Evolutionary conservation across 2,113 vertebrate species (phyloP).

Genomic region (Percina caprodes): DNA sequence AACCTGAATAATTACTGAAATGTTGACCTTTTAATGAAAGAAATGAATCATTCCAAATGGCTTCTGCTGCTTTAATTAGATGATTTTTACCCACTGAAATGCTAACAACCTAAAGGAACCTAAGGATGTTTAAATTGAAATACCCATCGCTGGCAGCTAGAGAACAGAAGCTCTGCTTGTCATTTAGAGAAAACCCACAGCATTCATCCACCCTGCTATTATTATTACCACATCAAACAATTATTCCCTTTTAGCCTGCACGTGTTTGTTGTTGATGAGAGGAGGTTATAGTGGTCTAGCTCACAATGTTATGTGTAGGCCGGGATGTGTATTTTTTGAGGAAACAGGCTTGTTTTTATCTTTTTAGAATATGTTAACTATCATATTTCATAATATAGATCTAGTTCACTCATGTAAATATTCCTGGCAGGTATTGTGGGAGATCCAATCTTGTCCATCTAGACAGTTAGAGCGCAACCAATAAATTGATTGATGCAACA

Average conservation of each 20-base stretch:
- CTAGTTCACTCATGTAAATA: background rate
- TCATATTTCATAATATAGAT: background rate
- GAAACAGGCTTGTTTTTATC: background rate
- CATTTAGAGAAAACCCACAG: slow-evolving; percentile 16
- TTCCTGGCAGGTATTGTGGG: background rate
- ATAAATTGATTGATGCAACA: background rate
- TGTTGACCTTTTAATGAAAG: slow-evolving; percentile 37
- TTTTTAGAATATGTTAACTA: background rate
- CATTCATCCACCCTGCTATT: background rate
- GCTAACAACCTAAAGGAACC: background rate
- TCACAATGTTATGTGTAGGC: background rate
- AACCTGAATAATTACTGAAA: slow-evolving; percentile 42
- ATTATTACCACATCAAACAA: slow-evolving; percentile 39
- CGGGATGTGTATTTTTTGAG: background rate
- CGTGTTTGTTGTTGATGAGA: slow-evolving; percentile 20
- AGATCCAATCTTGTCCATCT: background rate
- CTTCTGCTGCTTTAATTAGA: slow-evolving; percentile 56
- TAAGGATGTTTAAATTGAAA: slow-evolving; percentile 35
- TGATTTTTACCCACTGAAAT: slow-evolving; percentile 28
- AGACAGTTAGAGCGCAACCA: background rate
- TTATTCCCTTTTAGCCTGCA: slow-evolving; percentile 6
- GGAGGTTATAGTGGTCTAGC: background rate
- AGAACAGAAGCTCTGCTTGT: slow-evolving; percentile 15
- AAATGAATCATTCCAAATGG: slow-evolving; percentile 28
- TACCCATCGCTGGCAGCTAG: background rate